Evolutionary conservation across 1,140 invertebrate species (phyloP).

Genomic region (Eueides isabella): DNA sequence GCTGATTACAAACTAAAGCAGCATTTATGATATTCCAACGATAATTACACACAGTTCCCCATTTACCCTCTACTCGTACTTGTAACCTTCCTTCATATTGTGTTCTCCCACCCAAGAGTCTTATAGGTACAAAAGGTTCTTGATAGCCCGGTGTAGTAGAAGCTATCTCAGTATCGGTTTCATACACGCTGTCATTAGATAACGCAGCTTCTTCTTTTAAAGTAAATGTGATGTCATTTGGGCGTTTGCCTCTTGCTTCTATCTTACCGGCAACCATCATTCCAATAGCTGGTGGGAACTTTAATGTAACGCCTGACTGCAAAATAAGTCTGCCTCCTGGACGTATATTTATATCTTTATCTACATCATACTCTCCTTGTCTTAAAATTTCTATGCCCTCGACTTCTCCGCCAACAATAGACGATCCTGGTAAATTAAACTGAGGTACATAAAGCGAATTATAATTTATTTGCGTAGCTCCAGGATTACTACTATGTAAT

Average conservation of each 20-base stretch:
- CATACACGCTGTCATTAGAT: constrained; percentile 84
- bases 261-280: constrained; percentile 97
- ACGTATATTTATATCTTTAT: constrained; percentile 94
- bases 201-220: constrained; percentile 88
- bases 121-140: constrained; percentile 85
- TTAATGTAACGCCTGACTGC: constrained; percentile 92
- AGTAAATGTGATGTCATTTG: constrained; percentile 90
- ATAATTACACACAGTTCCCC: constrained; percentile 99
- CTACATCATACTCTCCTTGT: constrained; percentile 92
- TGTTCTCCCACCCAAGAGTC: constrained; percentile 89
- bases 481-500: constrained; percentile 91
- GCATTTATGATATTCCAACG: constrained; percentile 97
- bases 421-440: constrained; percentile 86
- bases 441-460: constrained; percentile 89
- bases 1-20: constrained; percentile 96
- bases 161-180: constrained; percentile 82
- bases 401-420: constrained; percentile 93
- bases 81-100: constrained; percentile 91
- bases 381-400: constrained; percentile 91
- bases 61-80: constrained; percentile 90
- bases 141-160: constrained; percentile 82
- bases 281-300: constrained; percentile 94
- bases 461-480: constrained; percentile 88
- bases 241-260: constrained; percentile 89
- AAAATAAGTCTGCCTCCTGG: constrained; percentile 94